phyloP scores from a whole-genome alignment of 1,140 invertebrate genomes.

The Drosophila repletoides region DNA sequence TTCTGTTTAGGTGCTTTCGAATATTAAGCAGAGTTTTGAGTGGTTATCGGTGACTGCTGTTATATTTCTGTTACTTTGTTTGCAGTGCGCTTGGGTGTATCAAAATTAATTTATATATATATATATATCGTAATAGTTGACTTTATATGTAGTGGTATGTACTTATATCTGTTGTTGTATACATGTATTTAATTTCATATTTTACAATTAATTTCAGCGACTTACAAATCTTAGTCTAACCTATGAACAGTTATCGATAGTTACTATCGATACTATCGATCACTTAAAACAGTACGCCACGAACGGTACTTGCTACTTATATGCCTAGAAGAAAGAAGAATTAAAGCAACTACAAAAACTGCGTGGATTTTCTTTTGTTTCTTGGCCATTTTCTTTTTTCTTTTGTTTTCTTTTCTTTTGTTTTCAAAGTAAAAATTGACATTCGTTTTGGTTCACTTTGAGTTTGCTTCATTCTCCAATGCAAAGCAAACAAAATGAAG shows the following conservation, averaged over 20 bases:
- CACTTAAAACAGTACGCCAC: conserved; percentile 13
- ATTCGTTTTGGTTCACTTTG: conserved; percentile 61
- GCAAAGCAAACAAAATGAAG: conserved; percentile 3
- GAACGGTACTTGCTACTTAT: conserved; percentile 38
- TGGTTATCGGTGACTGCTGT: conserved; percentile 38
- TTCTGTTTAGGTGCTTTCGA: conserved; percentile 19
- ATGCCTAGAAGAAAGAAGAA: conserved; percentile 26
- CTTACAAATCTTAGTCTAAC: conserved; percentile 48
- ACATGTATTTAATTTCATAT: conserved; percentile 42
- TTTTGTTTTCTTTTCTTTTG: conserved; percentile 11
- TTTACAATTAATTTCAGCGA: conserved; percentile 39
- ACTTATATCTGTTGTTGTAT: conserved; percentile 1
- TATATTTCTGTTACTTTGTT: conserved; percentile 1
- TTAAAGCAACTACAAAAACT: conserved; percentile 44
- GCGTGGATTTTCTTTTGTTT: background rate
- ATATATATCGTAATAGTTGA: no score
- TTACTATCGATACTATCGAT: no score
- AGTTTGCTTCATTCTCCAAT: conserved; percentile 3
- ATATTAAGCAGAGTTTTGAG: conserved; percentile 17
- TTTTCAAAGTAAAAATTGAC: conserved; percentile 62
- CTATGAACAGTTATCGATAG: conserved; percentile 26
- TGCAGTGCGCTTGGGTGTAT: conserved; percentile 14
- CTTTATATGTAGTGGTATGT: no score
- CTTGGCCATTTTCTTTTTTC: background rate
- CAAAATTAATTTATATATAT: conserved; percentile 4